phyloP scores from a whole-genome alignment of 2,888 invertebrate genomes.

The Eristalis intricaria region DNA sequence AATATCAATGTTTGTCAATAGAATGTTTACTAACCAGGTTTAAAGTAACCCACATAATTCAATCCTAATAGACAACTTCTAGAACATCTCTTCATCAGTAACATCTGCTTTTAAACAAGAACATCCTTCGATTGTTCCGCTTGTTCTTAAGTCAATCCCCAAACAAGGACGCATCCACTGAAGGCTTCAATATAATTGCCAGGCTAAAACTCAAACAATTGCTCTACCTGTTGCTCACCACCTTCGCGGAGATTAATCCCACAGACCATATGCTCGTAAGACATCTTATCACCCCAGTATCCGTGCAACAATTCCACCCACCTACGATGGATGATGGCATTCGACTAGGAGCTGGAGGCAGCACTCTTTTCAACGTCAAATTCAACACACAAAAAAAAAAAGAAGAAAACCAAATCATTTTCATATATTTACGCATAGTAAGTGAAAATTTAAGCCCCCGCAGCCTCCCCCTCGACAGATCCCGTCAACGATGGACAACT shows the following conservation, averaged over 20 bases:
- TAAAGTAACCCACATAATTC: neutral
- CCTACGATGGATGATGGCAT: constrained; percentile 6
- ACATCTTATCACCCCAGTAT: constrained; percentile 35
- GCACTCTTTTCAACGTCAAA: constrained; percentile 36
- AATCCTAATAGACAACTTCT: neutral
- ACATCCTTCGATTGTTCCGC: neutral
- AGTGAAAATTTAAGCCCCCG: constrained; percentile 55
- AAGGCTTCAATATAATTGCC: neutral
- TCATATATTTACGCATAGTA: constrained; percentile 61
- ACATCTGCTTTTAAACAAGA: neutral
- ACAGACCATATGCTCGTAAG: constrained; percentile 59
- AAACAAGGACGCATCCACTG: neutral
- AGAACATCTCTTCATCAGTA: neutral
- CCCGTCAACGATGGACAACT: neutral
- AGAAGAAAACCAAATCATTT: constrained; percentile 25
- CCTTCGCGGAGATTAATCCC: constrained; percentile 37
- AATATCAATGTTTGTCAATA: neutral
- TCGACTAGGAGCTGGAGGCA: neutral
- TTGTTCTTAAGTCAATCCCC: neutral
- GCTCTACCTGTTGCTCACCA: constrained; percentile 5
- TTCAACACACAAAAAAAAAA: constrained; percentile 20
- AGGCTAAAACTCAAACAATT: constrained; percentile 36
- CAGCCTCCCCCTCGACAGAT: neutral
- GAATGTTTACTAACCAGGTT: neutral
- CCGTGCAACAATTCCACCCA: constrained; percentile 25